Percentiles rank a stretch among this genome's conserved stretches.
phyloP scores from a whole-genome alignment of 2,888 invertebrate genomes.

The Entomobrya proxima region DNA sequence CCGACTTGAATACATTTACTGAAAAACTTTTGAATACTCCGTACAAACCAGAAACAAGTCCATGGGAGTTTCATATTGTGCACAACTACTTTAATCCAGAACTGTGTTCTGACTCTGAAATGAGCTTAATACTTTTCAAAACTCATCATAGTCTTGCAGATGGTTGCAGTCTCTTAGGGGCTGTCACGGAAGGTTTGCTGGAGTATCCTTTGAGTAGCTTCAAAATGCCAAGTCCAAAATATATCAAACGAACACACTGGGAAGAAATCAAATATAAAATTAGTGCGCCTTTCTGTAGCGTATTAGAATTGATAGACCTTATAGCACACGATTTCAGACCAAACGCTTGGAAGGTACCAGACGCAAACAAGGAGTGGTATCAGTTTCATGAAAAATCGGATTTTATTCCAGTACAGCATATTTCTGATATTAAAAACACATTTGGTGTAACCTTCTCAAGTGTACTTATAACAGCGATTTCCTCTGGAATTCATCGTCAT shows the following conservation, averaged over 20 bases:
- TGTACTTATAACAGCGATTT: slow-evolving; percentile 13
- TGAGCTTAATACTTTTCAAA: background rate
- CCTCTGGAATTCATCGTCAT: slow-evolving; percentile 2
- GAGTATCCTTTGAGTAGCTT: slow-evolving; percentile 8
- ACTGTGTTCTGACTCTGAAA: background rate
- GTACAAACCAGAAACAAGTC: background rate
- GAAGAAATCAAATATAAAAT: background rate
- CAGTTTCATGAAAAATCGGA: background rate
- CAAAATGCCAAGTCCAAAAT: slow-evolving; percentile 9
- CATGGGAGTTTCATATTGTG: slow-evolving; percentile 11
- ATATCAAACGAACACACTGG: background rate
- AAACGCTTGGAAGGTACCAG: slow-evolving; percentile 1
- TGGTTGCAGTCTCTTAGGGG: slow-evolving; percentile 9
- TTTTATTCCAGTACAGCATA: background rate
- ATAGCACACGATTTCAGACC: background rate
- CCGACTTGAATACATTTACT: background rate
- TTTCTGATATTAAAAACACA: background rate
- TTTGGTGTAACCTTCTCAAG: background rate
- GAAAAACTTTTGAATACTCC: slow-evolving; percentile 30
- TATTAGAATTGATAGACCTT: background rate
- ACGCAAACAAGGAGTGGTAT: background rate
- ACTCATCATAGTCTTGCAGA: slow-evolving; percentile 35
- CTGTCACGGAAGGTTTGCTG: background rate
- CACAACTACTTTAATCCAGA: slow-evolving; percentile 12
- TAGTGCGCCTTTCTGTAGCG: background rate